These are phyloP conservation scores for Synergus gifuensis DNA, from an alignment of 2,888 invertebrate genomes.

Conservation along the genomic window DNA sequence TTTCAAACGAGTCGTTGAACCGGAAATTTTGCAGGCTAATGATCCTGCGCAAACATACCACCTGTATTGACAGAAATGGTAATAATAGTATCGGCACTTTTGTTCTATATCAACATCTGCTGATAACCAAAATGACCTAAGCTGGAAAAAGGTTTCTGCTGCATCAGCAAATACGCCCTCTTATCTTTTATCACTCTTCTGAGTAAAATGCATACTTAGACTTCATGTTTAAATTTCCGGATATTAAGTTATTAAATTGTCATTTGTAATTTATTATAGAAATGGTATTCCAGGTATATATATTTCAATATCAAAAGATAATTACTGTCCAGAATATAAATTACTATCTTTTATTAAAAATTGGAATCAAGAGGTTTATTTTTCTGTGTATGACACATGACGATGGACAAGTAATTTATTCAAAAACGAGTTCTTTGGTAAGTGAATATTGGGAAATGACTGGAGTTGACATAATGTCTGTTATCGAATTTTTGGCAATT, in stretches of 20 bases:
- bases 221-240: not conserved
- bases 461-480: slow-evolving; percentile 12
- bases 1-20: slow-evolving; percentile 53
- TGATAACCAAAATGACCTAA: not conserved
- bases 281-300: not conserved
- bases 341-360: not conserved
- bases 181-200: not conserved
- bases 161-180: not conserved
- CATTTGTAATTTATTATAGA: no score
- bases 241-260: no score
- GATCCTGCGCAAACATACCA: slow-evolving; percentile 46
- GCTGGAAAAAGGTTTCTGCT: not conserved
- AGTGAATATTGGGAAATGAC: slow-evolving; percentile 10
- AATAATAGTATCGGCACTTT: not conserved
- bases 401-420: slow-evolving; percentile 22
- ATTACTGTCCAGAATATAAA: not conserved
- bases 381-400: not conserved
- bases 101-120: not conserved
- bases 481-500: not conserved
- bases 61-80: not conserved
- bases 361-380: slow-evolving; percentile 17
- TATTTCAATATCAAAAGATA: not conserved
- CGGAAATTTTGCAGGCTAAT: slow-evolving; percentile 46
- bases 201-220: not conserved
- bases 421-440: not conserved